Percentiles rank a stretch among this genome's conserved stretches.
Conservation (phyloP, 2,797 vertebrate genomes). For the Sciaenops ocellatus region DNA sequence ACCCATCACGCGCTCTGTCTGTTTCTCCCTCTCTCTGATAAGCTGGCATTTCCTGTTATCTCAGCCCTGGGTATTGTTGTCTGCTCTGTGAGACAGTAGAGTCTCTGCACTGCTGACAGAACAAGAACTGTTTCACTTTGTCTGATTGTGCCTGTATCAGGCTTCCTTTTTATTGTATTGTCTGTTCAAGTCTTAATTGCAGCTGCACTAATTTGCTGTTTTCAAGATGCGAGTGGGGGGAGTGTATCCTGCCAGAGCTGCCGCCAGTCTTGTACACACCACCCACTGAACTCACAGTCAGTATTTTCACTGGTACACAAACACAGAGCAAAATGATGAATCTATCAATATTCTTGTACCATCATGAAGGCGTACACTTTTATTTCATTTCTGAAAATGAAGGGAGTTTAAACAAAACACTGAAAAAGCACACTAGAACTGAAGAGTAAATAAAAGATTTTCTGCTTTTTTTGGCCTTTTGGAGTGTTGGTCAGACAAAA, state of each 20-base stretch:
- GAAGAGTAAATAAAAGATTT: too few relatives aligned
- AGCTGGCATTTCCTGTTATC: constrained; percentile 88
- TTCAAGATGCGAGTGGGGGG: constrained; percentile 50
- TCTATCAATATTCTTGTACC: background rate
- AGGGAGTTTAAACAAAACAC: background rate
- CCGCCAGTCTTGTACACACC: constrained; percentile 36
- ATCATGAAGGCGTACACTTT: background rate
- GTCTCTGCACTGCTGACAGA: constrained; percentile 73
- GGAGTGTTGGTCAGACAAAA: background rate
- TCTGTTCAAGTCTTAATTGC: constrained; percentile 73
- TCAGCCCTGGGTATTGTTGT: constrained; percentile 80
- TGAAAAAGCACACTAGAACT: too few relatives aligned
- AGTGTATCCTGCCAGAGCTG: constrained; percentile 55
- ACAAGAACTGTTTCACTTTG: constrained; percentile 73
- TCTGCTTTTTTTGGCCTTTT: background rate
- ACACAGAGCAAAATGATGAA: constrained; percentile 11
- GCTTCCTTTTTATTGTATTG: constrained; percentile 69
- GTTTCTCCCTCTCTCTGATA: constrained; percentile 72
- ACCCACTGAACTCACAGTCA: constrained; percentile 15
- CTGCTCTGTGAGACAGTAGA: constrained; percentile 71
- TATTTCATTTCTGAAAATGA: background rate
- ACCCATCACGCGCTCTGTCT: constrained; percentile 57
- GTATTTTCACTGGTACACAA: constrained; percentile 10
- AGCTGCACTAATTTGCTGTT: constrained; percentile 68
- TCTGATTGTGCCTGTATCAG: constrained; percentile 65